phyloP scores from a whole-genome alignment of 2,888 invertebrate species.

The Volucella bombylans region DNA sequence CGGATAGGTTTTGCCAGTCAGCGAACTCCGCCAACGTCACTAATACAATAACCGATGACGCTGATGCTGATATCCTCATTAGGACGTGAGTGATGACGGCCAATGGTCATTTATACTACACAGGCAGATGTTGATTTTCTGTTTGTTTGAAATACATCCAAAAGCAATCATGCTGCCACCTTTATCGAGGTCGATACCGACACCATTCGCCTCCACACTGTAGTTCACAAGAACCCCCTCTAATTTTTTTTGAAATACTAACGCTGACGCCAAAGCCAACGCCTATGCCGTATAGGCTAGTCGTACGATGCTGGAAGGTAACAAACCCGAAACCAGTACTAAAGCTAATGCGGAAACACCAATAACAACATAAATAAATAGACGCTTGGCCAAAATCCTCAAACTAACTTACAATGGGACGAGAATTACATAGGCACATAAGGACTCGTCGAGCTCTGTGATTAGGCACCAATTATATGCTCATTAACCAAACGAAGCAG shows the following conservation, averaged over 20 bases:
- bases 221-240: constrained; percentile 42
- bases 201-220: neutral
- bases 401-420: constrained; percentile 50
- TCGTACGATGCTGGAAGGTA: too few relatives aligned
- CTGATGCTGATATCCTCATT: constrained; percentile 67
- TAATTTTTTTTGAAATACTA: constrained; percentile 52
- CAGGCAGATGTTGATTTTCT: constrained; percentile 24
- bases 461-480: constrained; percentile 73
- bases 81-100: constrained; percentile 64
- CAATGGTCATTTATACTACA: constrained; percentile 57
- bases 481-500: constrained; percentile 66
- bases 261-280: constrained; percentile 47
- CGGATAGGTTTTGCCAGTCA: constrained; percentile 33
- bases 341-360: constrained; percentile 25
- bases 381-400: constrained; percentile 54
- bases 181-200: too few relatives aligned
- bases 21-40: constrained; percentile 35
- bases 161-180: constrained; percentile 53
- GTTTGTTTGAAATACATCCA: constrained; percentile 28
- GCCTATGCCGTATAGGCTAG: constrained; percentile 40
- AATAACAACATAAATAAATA: constrained; percentile 54
- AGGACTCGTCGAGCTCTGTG: constrained; percentile 63
- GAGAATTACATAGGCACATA: constrained; percentile 32
- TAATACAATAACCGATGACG: constrained; percentile 35
- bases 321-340: constrained; percentile 33